phyloP scores from a whole-genome alignment of 2,797 vertebrate species.

The Helarctos malayanus region DNA sequence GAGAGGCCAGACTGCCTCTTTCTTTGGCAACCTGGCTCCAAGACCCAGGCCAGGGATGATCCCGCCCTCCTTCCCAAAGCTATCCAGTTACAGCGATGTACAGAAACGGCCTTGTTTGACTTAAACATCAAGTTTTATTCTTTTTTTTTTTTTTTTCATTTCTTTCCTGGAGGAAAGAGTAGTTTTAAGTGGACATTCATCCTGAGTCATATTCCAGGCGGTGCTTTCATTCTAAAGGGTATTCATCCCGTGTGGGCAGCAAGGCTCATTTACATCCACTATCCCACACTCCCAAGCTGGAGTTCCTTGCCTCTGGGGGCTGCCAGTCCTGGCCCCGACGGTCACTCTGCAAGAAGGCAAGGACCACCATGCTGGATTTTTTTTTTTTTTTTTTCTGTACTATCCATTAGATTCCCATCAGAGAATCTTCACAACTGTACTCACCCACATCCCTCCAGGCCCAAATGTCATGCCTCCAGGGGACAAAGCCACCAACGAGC shows the following conservation, averaged over 20 bases:
- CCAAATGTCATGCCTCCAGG: neutral
- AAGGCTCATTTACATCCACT: neutral
- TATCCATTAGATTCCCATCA: neutral
- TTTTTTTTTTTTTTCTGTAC: neutral
- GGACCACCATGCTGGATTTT: neutral
- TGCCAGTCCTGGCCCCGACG: accelerated
- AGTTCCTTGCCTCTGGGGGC: neutral
- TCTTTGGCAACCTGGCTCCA: neutral
- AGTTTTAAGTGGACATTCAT: conserved; percentile 62
- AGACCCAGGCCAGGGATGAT: conserved; percentile 8
- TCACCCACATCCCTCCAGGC: neutral
- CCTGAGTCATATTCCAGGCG: conserved; percentile 7
- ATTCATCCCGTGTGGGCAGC: neutral
- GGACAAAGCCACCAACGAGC: neutral
- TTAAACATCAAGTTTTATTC: conserved; percentile 64
- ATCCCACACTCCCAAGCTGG: neutral
- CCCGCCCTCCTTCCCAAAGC: conserved; percentile 65
- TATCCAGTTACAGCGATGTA: neutral
- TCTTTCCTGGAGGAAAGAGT: conserved; percentile 35
- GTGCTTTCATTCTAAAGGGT: neutral
- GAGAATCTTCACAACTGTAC: neutral
- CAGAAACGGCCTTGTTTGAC: conserved; percentile 57
- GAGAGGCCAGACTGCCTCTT: conserved; percentile 11
- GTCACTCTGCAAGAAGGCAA: neutral
- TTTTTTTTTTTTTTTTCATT: neutral